phyloP scores from a whole-genome alignment of 2,797 vertebrate genomes.

The Anableps anableps region DNA sequence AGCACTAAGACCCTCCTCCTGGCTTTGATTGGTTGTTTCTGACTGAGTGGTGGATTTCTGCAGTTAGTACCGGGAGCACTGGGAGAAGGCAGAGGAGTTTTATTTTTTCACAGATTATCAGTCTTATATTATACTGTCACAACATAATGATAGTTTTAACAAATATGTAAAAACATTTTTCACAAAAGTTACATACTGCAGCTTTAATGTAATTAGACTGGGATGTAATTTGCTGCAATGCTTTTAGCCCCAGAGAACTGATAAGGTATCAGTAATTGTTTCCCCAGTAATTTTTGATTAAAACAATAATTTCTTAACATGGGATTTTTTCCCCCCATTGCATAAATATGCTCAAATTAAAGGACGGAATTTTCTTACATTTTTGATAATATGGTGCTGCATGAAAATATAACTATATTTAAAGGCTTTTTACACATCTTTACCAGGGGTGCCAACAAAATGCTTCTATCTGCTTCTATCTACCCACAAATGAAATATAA shows the following conservation, averaged over 20 bases:
- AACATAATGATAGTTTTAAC: too few relatives aligned
- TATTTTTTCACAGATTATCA: too few relatives aligned
- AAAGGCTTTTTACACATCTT: not conserved
- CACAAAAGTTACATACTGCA: too few relatives aligned
- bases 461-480: not conserved
- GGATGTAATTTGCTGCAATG: not conserved
- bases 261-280: not conserved
- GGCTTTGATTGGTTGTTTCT: too few relatives aligned
- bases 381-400: not conserved
- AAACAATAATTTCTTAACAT: not conserved
- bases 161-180: too few relatives aligned
- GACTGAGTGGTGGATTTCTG: too few relatives aligned
- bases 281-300: not conserved
- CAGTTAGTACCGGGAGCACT: too few relatives aligned
- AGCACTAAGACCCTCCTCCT: too few relatives aligned
- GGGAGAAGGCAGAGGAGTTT: too few relatives aligned
- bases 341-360: not conserved
- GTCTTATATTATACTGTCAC: too few relatives aligned
- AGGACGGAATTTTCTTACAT: not conserved
- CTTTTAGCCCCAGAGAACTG: not conserved
- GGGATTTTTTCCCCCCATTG: not conserved
- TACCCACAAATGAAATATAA: not conserved
- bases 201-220: not conserved
- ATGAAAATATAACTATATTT: not conserved
- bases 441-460: not conserved